phyloP scores from a whole-genome alignment of 2,888 invertebrate genomes.

The Onchidella celtica region DNA sequence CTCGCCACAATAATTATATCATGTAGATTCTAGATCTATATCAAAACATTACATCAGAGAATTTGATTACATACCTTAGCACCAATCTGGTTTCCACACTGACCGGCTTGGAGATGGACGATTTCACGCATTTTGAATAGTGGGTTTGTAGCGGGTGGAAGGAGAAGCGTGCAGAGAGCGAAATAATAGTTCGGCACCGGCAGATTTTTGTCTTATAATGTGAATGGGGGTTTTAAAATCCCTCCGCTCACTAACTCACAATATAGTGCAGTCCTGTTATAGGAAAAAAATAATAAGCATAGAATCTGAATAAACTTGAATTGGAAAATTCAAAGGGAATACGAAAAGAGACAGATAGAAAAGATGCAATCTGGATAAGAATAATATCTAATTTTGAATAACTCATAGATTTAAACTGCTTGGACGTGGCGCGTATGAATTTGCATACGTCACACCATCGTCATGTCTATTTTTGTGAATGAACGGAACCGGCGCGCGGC shows the following conservation, averaged over 20 bases:
- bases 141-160: not conserved
- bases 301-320: too few species aligned
- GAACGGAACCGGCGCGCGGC: not conserved
- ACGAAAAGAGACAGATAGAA: too few species aligned
- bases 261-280: too few species aligned
- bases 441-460: not conserved
- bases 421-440: conserved; percentile 15
- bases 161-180: not conserved
- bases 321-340: too few species aligned
- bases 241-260: conserved; percentile 3
- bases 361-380: too few species aligned
- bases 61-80: conserved; percentile 62
- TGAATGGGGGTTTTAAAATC: conserved; percentile 1
- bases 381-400: too few species aligned
- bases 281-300: too few species aligned
- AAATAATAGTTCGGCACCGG: not conserved
- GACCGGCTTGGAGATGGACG: conserved; percentile 66
- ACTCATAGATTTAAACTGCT: not conserved
- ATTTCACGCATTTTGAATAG: conserved; percentile 46
- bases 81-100: conserved; percentile 73
- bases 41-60: too few species aligned
- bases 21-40: too few species aligned
- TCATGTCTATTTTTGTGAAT: conserved; percentile 38
- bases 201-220: not conserved
- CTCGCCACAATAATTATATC: too few species aligned